Percentiles rank a stretch among this genome's conserved stretches.
Evolutionary conservation across 2,888 invertebrate species (phyloP).

Genomic region (Sipha maydis): DNA sequence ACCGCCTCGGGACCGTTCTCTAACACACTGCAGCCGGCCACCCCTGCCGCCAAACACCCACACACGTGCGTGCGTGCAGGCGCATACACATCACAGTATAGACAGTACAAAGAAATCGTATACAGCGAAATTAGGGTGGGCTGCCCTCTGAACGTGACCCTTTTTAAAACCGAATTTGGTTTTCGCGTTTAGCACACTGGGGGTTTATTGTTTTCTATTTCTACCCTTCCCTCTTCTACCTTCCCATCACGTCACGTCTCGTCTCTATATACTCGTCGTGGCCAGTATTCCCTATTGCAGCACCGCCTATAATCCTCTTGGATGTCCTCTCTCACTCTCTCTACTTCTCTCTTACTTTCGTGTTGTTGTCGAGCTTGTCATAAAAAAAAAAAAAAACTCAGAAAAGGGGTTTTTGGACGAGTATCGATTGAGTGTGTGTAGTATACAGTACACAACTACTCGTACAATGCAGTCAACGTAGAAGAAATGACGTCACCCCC

Average conservation of each 20-base stretch:
- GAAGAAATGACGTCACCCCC: constrained; percentile 50
- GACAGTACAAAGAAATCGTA: constrained; percentile 41
- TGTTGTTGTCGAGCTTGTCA: constrained; percentile 58
- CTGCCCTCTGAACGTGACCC: constrained; percentile 45
- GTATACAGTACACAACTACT: not conserved
- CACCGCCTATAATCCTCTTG: not conserved
- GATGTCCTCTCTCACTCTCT: not conserved
- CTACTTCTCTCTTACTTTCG: constrained; percentile 3
- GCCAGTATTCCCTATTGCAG: not conserved
- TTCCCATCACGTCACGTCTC: not conserved
- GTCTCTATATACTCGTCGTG: not conserved
- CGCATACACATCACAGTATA: not conserved
- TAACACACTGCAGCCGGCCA: not conserved
- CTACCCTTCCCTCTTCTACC: not conserved
- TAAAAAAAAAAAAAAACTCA: constrained; percentile 24
- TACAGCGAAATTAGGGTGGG: constrained; percentile 53
- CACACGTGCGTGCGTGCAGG: not conserved
- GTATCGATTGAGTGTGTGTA: constrained; percentile 22
- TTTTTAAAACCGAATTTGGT: constrained; percentile 57
- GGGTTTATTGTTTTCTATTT: constrained; percentile 58
- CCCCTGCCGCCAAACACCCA: not conserved
- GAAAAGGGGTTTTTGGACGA: constrained; percentile 53
- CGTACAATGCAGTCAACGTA: not conserved
- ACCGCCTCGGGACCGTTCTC: constrained; percentile 26
- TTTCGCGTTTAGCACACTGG: constrained; percentile 57